Evolutionary conservation across 2,888 invertebrate genomes (phyloP).

Genomic region (Macrophya annulata): DNA sequence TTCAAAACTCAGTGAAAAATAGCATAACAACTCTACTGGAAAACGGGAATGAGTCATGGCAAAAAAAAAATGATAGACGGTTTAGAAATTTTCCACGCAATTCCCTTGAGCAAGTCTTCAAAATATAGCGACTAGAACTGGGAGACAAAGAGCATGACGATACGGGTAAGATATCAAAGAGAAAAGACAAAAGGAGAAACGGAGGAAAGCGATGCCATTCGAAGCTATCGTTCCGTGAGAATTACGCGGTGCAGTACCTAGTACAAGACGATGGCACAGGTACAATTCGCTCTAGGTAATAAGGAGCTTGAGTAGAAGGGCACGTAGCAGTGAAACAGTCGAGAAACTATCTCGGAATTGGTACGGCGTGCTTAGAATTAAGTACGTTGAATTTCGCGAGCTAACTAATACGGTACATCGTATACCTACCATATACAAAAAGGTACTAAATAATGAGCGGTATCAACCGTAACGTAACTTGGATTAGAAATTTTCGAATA

Average conservation of each 20-base stretch:
- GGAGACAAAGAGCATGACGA: neutral
- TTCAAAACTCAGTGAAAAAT: neutral
- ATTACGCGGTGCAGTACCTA: conserved; percentile 1
- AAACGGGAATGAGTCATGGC: neutral
- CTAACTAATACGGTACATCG: neutral
- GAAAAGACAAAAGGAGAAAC: conserved; percentile 30
- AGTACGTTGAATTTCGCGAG: conserved; percentile 50
- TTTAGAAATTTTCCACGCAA: neutral
- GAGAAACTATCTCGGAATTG: conserved; percentile 61
- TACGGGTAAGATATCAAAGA: neutral
- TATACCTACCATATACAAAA: neutral
- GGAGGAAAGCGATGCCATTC: conserved; percentile 13
- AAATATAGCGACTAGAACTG: neutral
- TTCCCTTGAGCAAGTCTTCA: neutral
- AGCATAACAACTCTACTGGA: neutral
- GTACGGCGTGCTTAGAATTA: conserved; percentile 65
- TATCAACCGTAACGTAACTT: neutral
- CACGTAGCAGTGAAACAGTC: conserved; percentile 50
- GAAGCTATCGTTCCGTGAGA: conserved; percentile 38
- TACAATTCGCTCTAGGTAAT: conserved; percentile 32
- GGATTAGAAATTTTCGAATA: neutral
- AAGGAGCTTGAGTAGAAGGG: conserved; percentile 26
- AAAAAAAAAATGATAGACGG: neutral
- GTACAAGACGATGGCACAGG: conserved; percentile 40
- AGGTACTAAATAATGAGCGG: conserved; percentile 14